Percentiles rank a stretch among this genome's conserved stretches.
Evolutionary conservation across 2,113 vertebrate genomes (phyloP).

Genomic region (Polypterus bichir): DNA sequence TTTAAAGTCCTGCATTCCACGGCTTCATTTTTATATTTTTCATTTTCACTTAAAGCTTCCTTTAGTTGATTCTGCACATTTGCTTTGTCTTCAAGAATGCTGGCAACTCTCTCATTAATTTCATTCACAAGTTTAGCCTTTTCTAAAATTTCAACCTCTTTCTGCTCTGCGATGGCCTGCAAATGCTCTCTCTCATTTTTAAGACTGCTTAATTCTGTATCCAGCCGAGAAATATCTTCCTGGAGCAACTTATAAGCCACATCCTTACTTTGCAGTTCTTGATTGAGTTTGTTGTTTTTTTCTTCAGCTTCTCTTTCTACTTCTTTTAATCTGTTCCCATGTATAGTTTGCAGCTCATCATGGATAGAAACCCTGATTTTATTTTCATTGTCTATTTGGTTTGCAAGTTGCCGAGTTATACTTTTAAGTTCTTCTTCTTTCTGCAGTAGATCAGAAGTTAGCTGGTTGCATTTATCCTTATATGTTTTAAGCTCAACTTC

Average conservation of each 20-base stretch:
- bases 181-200: slow-evolving; percentile 40
- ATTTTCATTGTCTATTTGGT: slow-evolving; percentile 36
- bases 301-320: slow-evolving; percentile 35
- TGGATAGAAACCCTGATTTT: slow-evolving; percentile 30
- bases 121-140: slow-evolving; percentile 35
- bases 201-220: slow-evolving; percentile 28
- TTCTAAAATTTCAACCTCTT: slow-evolving; percentile 35
- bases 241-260: slow-evolving; percentile 40
- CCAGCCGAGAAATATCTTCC: slow-evolving; percentile 39
- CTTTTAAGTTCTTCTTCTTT: slow-evolving; percentile 40
- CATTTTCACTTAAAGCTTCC: slow-evolving; percentile 39
- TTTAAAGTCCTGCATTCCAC: slow-evolving; percentile 28
- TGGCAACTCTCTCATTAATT: slow-evolving; percentile 28
- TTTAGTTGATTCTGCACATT: slow-evolving; percentile 38
- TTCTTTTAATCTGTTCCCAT: slow-evolving; percentile 43
- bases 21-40: slow-evolving; percentile 40
- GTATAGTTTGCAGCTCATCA: slow-evolving; percentile 45
- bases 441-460: slow-evolving; percentile 47
- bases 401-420: slow-evolving; percentile 41
- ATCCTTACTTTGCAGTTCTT: slow-evolving; percentile 39
- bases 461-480: slow-evolving; percentile 57
- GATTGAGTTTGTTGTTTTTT: slow-evolving; percentile 35
- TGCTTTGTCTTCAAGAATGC: slow-evolving; percentile 19
- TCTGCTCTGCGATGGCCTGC: slow-evolving; percentile 34
- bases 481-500: slow-evolving; percentile 58